Evolutionary conservation across 1,140 invertebrate species (phyloP), one percentile per base, ranked within the genome.

Genomic region (Aphelenchoides avenae): DNA sequence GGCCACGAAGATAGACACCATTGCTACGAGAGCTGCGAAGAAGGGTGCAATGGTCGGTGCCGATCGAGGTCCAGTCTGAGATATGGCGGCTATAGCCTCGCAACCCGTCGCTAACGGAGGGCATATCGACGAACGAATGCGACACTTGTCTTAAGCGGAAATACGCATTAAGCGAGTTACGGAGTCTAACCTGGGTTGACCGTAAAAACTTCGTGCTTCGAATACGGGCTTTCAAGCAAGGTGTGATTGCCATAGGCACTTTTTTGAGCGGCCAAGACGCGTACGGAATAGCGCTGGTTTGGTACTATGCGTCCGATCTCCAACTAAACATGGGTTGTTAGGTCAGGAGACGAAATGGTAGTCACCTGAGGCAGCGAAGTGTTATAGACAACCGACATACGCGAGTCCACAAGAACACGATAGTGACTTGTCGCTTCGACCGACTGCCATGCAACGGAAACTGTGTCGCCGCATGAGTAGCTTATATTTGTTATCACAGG

Each of bases 111-210:
- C 70, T 2, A 54, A 42, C 6, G 64, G 33, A 24, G 57, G 49
- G 44, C 69, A 71, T 31, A 75, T 47, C 7, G 69, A 71, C 27
- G 72, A 75, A 11, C 61, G 57, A 29, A 75, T 36, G 11, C 52
- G 27, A 36, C 69, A 71, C 47, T 52, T 61, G 20, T 68, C 69
- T 72, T 30, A 51, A 73, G 47, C 26, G n/a, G 6, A 20, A 29
- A 44, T 52, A 44, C 51, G 37, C 6, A 20, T 18, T 9, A 22
- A 11, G n/a, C 13, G 31, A 13, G 24, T 47, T 13, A 5, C 6
- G 27, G 18, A 4, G n/a, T n/a, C n/a, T n/a, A n/a, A 59, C 57
- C 60, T 63, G 30, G 18, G 18, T 66, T 11, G 5, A 64, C 43
- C 26, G 41, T 20, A 37, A 64, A 64, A 4, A 46, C 29, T 49